Base-by-base conservation (phyloP, 2,113 vertebrate genomes). In the Trinectes maculatus region DNA sequence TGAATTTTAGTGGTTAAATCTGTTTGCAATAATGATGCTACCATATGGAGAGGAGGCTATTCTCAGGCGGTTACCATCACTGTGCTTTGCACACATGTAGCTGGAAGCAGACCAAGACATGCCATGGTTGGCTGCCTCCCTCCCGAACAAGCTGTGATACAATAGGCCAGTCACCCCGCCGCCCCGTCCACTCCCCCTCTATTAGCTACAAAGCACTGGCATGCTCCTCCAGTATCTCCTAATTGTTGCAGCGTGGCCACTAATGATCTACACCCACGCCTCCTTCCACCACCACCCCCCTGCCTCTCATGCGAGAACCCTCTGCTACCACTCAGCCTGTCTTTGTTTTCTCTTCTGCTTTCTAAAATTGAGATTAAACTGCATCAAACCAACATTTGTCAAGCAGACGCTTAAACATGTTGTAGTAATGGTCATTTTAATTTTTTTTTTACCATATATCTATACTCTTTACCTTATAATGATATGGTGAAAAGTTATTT, bases 231-330 rank as follows among this genome's bases (percentile, higher is more conserved):
- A 46, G 46, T 63, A 57, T 46, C 56, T 37, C 61, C 57, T 85
- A 74, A 85, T 79, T 76, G 65, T 59, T 69, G 73, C 75, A 78
- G 64, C 36, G 67, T 74, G 79, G 64, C 62, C 75, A 16, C 69
- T 83, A 80, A 79, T 73, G 70, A 84, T 72, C 72, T 46, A 39
- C 71, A 69, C 56, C 57, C 63, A 55, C 70, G 40, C 47, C 56
- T 52, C 42, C 0, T 36, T 33, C 3, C 51, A 29, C n/a, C 53
- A 28, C 33, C 60, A 3, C 44, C 59, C n/a, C 44, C 24, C 13
- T 9, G 21, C n/a, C 18, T 22, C 21, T 6, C 15, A 16, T 7
- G 12, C 37, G 4, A 15, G 13, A 3, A 11, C 37, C n/a, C 21
- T 44, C 2, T 0, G 1, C 18, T 2, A 24, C 8, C 34, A 19